phyloP scores from a whole-genome alignment of 2,797 vertebrate genomes.

The Hyperoplus lanceolatus region DNA sequence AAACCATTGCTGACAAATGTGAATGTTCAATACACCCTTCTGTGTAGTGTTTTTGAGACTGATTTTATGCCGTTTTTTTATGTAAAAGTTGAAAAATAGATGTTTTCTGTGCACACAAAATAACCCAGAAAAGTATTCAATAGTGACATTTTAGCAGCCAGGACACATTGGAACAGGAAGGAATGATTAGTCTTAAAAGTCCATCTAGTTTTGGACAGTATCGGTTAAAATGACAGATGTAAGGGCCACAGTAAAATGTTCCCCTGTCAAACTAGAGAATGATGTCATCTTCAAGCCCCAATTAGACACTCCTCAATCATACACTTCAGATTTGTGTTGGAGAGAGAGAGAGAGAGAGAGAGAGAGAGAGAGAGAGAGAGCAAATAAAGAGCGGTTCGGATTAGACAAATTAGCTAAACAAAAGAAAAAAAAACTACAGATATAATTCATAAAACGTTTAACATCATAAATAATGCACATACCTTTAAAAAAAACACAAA shows the following conservation, averaged over 20 bases:
- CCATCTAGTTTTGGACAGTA: neutral
- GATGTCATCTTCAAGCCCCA: conserved; percentile 1
- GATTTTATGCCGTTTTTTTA: neutral
- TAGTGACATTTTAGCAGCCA: too few species aligned
- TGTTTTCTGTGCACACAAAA: neutral
- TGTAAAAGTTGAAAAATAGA: neutral
- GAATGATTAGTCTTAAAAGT: too few species aligned
- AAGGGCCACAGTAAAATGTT: neutral
- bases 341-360: neutral
- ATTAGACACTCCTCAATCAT: conserved; percentile 1
- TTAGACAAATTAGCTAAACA: conserved; percentile 10
- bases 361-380: neutral
- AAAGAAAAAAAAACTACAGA: neutral
- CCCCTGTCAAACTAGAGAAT: neutral
- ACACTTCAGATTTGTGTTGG: conserved; percentile 5
- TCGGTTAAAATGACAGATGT: neutral
- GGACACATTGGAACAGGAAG: neutral
- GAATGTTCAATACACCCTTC: neutral
- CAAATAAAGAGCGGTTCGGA: neutral
- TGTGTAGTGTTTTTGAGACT: conserved; percentile 45
- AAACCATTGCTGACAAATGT: conserved; percentile 2
- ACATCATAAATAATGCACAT: conserved; percentile 57
- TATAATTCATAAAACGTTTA: conserved; percentile 1
- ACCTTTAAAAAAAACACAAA: conserved; percentile 23
- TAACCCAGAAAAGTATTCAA: neutral